phyloP scores from a whole-genome alignment of 1,140 invertebrate genomes.

The Chionoecetes opilio region DNA sequence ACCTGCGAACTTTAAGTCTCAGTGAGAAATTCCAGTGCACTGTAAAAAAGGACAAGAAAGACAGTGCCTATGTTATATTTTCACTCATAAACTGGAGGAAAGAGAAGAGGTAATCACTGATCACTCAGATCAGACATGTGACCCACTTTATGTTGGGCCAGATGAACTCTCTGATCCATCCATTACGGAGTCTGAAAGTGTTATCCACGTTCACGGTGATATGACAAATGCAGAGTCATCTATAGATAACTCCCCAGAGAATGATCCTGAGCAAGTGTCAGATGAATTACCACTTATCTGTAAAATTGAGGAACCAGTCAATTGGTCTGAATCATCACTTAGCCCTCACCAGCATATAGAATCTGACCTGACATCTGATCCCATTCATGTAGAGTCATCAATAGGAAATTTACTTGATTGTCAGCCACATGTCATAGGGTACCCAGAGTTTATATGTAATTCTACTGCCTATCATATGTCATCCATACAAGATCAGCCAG shows the following conservation, averaged over 20 bases:
- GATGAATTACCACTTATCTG: background rate
- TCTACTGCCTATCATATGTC: background rate
- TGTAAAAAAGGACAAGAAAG: background rate
- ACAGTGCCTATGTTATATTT: background rate
- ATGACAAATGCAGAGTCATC: background rate
- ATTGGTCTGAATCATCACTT: background rate
- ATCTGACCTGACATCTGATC: background rate
- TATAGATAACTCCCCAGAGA: background rate
- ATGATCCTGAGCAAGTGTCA: background rate
- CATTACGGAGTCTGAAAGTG: background rate
- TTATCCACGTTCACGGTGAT: background rate
- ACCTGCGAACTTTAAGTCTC: background rate
- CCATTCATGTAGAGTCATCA: background rate
- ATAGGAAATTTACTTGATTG: background rate
- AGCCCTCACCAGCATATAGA: background rate
- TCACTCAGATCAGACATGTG: background rate
- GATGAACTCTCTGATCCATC: background rate
- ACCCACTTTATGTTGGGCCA: background rate
- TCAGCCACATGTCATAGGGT: background rate
- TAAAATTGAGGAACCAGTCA: background rate
- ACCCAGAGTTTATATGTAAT: background rate
- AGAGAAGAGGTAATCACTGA: no score
- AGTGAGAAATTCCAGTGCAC: background rate
- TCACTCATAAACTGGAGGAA: background rate
- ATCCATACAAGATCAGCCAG: background rate